phyloP scores from a whole-genome alignment of 2,797 vertebrate species.

The Melanotaenia boesemani region DNA sequence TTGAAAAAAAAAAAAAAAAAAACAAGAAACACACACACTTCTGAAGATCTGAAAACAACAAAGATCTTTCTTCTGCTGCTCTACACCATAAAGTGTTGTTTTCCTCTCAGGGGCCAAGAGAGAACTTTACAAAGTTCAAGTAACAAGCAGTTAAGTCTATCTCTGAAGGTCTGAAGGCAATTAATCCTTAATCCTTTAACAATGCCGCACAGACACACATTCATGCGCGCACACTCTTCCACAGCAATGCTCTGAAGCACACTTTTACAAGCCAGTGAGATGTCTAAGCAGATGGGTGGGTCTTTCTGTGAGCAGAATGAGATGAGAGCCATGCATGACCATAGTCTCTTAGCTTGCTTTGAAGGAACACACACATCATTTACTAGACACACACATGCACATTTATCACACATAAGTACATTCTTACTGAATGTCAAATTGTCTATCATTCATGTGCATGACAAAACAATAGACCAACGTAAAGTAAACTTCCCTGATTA shows the following conservation, averaged over 20 bases:
- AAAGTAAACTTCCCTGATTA: conserved; percentile 45
- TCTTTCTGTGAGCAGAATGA: conserved; percentile 51
- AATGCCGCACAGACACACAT: conserved; percentile 15
- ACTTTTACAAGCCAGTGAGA: conserved; percentile 67
- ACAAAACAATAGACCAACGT: conserved; percentile 40
- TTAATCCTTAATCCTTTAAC: conserved; percentile 80
- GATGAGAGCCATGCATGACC: conserved; percentile 60
- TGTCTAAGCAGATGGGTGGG: conserved; percentile 63
- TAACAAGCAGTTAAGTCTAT: conserved; percentile 75
- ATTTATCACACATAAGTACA: conserved; percentile 27
- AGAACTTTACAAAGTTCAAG: conserved; percentile 75
- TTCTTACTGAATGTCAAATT: conserved; percentile 33
- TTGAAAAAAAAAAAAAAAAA: neutral
- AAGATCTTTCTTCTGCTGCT: conserved; percentile 46
- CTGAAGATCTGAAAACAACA: conserved; percentile 42
- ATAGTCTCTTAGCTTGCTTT: conserved; percentile 61
- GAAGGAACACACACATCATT: conserved; percentile 30
- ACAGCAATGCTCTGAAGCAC: conserved; percentile 41
- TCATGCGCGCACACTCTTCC: conserved; percentile 20
- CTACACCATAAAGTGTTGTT: conserved; percentile 44
- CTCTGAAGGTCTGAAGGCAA: conserved; percentile 77
- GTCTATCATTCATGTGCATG: conserved; percentile 35
- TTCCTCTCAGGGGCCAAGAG: conserved; percentile 61
- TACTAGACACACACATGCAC: neutral
- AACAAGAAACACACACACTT: conserved; percentile 27